Evolutionary conservation across 2,888 invertebrate genomes (phyloP).

Genomic region (Junonia oenone): DNA sequence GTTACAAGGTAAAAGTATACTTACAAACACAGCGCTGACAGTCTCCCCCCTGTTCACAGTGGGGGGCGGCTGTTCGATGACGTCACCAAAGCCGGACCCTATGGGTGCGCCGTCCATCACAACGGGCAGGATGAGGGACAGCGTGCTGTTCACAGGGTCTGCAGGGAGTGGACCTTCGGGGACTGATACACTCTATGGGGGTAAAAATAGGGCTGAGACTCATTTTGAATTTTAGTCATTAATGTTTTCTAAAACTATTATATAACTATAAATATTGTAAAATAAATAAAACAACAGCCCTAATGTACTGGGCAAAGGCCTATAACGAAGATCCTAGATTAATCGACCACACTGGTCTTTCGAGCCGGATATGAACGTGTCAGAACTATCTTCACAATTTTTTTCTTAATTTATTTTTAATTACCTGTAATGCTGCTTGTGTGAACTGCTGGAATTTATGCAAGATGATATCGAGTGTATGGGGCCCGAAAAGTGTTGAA

Average conservation of each 20-base stretch:
- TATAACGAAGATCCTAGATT: too few species aligned
- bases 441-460: constrained; percentile 83
- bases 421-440: constrained; percentile 74
- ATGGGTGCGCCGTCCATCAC: constrained; percentile 85
- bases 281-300: too few species aligned
- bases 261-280: too few species aligned
- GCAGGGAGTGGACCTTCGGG: constrained; percentile 84
- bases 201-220: too few species aligned
- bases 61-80: constrained; percentile 83
- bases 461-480: constrained; percentile 88
- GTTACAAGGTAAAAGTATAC: constrained; percentile 54
- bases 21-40: constrained; percentile 87
- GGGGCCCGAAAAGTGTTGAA: constrained; percentile 90
- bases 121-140: constrained; percentile 86
- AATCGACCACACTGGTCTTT: too few species aligned
- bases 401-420: too few species aligned
- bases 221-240: background rate
- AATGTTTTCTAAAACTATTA: too few species aligned
- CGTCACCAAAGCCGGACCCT: constrained; percentile 84
- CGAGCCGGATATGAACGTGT: too few species aligned
- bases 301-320: too few species aligned
- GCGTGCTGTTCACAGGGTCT: constrained; percentile 83
- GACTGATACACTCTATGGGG: constrained; percentile 61
- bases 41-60: constrained; percentile 80
- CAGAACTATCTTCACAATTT: too few species aligned